phyloP scores from a whole-genome alignment of 2,113 vertebrate genomes.

The Catagonus wagneri region DNA sequence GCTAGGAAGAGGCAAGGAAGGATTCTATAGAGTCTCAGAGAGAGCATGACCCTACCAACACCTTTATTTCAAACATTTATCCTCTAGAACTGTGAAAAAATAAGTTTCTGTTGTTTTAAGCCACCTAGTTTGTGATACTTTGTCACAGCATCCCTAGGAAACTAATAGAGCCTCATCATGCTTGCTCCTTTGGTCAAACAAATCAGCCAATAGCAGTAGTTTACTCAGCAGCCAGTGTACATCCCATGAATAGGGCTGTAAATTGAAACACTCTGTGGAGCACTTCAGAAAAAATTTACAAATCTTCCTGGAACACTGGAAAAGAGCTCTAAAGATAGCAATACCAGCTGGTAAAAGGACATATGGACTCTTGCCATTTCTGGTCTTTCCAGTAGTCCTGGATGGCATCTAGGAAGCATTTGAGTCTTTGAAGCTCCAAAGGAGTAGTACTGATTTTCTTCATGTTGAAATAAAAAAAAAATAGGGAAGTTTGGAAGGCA shows the following conservation, averaged over 20 bases:
- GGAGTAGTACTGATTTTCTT: not conserved
- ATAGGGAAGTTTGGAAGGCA: not conserved
- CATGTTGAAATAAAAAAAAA: not conserved
- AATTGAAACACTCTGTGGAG: not conserved
- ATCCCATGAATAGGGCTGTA: not conserved
- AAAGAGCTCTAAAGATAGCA: not conserved
- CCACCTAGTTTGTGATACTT: not conserved
- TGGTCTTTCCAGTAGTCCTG: not conserved
- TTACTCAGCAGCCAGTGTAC: not conserved
- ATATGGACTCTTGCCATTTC: not conserved
- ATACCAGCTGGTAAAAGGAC: not conserved
- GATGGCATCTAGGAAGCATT: not conserved
- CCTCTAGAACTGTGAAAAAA: not conserved
- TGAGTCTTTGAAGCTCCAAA: not conserved
- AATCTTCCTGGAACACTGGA: not conserved
- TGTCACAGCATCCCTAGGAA: not conserved
- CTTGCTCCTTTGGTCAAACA: not conserved
- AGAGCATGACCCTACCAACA: not conserved
- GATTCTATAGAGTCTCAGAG: not conserved
- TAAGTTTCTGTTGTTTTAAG: not conserved
- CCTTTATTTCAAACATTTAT: slow-evolving; percentile 14
- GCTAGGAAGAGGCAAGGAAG: not conserved
- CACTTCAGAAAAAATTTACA: not conserved
- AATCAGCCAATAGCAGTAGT: not conserved
- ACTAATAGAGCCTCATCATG: not conserved